Evolutionary conservation across 1,140 invertebrate genomes (phyloP).

Genomic region (Zaprionus capensis): DNA sequence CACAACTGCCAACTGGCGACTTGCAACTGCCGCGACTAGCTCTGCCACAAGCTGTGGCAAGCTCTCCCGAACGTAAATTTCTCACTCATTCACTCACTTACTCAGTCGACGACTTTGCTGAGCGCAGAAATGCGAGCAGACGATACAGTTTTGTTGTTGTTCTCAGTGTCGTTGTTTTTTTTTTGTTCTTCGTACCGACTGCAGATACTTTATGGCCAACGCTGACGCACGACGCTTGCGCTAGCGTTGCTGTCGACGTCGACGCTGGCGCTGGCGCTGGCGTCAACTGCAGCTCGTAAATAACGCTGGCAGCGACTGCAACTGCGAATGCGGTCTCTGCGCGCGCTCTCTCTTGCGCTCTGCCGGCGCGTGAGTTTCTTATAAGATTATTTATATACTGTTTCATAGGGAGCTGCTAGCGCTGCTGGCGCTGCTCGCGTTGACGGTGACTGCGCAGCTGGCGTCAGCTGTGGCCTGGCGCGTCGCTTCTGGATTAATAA

Average conservation of each 20-base stretch:
- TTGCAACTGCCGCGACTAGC: constrained; percentile 34
- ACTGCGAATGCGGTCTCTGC: constrained; percentile 23
- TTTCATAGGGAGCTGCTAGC: constrained; percentile 32
- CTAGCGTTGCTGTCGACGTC: constrained; percentile 8
- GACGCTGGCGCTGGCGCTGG: constrained; percentile 3
- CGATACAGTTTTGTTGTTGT: constrained; percentile 46
- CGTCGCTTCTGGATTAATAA: constrained; percentile 81
- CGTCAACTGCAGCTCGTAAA: constrained; percentile 32
- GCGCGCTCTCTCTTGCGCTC: constrained; percentile 28
- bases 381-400: constrained; percentile 79
- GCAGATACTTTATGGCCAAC: constrained; percentile 79
- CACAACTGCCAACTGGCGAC: constrained; percentile 29
- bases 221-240: constrained; percentile 35
- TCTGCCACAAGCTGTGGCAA: constrained; percentile 43
- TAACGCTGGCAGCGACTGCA: constrained; percentile 38
- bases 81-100: constrained; percentile 53
- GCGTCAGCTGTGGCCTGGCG: constrained; percentile 29
- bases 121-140: constrained; percentile 64
- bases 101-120: constrained; percentile 42
- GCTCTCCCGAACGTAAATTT: constrained; percentile 46
- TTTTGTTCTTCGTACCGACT: constrained; percentile 40
- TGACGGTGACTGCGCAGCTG: constrained; percentile 41
- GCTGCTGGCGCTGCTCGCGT: constrained; percentile 40
- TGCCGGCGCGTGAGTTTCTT: constrained; percentile 57
- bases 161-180: constrained; percentile 2